Base-by-base conservation (phyloP, 2,888 invertebrate species). In the Lasioglossum pauxillum region DNA sequence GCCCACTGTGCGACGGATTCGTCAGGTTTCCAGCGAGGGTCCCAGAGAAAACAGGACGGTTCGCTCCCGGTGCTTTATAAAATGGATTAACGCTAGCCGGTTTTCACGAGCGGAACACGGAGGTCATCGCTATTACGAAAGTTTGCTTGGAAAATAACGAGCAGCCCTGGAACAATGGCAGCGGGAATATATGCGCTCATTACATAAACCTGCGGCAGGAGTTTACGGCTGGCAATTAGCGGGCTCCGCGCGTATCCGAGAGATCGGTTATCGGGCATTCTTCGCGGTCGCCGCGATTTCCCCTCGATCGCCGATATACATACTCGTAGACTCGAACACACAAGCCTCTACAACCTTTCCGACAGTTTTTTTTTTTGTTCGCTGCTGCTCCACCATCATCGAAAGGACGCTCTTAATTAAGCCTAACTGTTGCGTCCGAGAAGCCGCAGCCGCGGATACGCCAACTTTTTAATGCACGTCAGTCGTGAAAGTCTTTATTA, bases 81-180 rank as follows among this genome's bases (percentile, higher is more conserved):
- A 83, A 87, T 85, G 79, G 84, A 84, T 87, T 78, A 82, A 82
- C 76, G 85, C 72, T 69, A 72, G 44, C 10, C 27, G 16, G 67
- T 53, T 80, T 69, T 75, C 53, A 77, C 78, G 41, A 71, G 75
- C 82, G 77, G 88, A 78, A 82, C 67, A 49, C 53, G 49, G 60
- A 41, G 73, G 41, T 78, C 79, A 49, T 80, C 83, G 83, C 88
- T 90, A 90, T 86, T 83, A 78, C 72, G 78, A 85, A 87, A 87
- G 84, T 85, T 90, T 81, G 69, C 81, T 72, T 57, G 83, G 83
- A 77, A 82, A 88, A 82, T 84, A 84, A 64, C 73, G 75, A 41
- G 44, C 41, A 5, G 53, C 2, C 35, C 57, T 72, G 57, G 27
- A 75, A 46, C 75, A 38, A 38, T 60, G 41, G 75, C 46, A 31